Evolutionary conservation across 2,797 vertebrate genomes (phyloP), one percentile per base, ranked within the genome.

Genomic region (Lagodon rhomboides): DNA sequence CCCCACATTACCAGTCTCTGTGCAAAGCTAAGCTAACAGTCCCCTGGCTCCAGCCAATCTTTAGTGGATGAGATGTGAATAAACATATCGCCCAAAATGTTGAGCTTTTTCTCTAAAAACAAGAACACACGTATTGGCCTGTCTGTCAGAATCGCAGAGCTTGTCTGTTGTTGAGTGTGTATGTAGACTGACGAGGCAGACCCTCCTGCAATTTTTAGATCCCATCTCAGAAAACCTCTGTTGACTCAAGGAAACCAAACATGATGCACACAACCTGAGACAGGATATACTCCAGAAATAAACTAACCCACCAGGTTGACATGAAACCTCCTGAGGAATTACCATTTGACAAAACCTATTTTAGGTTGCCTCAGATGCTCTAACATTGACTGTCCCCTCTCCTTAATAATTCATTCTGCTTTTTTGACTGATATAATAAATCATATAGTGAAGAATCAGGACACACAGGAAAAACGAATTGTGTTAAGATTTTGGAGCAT

Each of bases 261-360:
- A 68, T 43, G 43, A 84, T 54, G 66, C 59, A 75, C 51, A 53
- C 49, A 75, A 27, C 25, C 43, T n/a, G 13, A 53, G 53, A 67
- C 80, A 85, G 80, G 67, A 87, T 73, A 72, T 67, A 60, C 30
- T 76, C 79, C 68, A 69, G 59, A 81, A 87, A 85, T 79, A 55
- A 76, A 17, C n/a, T 44, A 62, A 46, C n/a, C 18, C 38, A 64
- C 44, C 65, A 3, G 76, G 27, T 62, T 66, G 68, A 80, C 83
- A 68, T 44, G 65, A 50, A 80, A 44, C 66, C 65, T 82, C 79
- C 62, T 44, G 74, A 82, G 77, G 69, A 78, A 56, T 18, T 71
- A 78, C 53, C 49, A 64, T 53, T 51, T 73, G 47, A 62, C 62
- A 54, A 75, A 84, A 75, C 64, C 59, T 50, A 49, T 80, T 73